Evolutionary conservation across 2,113 vertebrate species (phyloP).

Genomic region (Aleadryas rufinucha): DNA sequence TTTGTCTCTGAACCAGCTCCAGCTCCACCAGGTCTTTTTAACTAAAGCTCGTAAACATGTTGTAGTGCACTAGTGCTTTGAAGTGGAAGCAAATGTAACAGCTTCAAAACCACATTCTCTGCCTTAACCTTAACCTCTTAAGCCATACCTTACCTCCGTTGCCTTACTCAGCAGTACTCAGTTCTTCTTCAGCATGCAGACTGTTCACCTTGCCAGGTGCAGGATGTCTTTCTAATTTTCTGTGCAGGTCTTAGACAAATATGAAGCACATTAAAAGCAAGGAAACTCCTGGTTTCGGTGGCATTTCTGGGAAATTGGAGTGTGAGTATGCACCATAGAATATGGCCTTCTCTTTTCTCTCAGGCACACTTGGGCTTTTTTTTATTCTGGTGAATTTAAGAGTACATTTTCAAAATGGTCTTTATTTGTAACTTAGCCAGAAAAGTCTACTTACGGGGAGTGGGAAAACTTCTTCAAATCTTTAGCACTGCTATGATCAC

Average conservation of each 20-base stretch:
- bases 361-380: not conserved
- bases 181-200: not conserved
- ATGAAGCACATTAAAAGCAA: not conserved
- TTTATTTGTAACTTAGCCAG: not conserved
- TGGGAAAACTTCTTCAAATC: not conserved
- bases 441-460: not conserved
- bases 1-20: not conserved
- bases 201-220: not conserved
- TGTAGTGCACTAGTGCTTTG: not conserved
- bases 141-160: not conserved
- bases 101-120: not conserved
- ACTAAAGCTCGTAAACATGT: not conserved
- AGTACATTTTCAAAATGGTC: not conserved
- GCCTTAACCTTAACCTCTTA: slow-evolving; percentile 19
- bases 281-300: not conserved
- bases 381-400: not conserved
- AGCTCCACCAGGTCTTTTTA: not conserved
- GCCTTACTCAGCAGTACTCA: not conserved
- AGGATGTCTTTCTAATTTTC: not conserved
- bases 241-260: not conserved
- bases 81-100: not conserved
- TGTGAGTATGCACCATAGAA: not conserved
- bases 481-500: not conserved
- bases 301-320: not conserved
- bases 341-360: not conserved